phyloP scores from a whole-genome alignment of 2,888 invertebrate species.

The Cataglyphis cursor region DNA sequence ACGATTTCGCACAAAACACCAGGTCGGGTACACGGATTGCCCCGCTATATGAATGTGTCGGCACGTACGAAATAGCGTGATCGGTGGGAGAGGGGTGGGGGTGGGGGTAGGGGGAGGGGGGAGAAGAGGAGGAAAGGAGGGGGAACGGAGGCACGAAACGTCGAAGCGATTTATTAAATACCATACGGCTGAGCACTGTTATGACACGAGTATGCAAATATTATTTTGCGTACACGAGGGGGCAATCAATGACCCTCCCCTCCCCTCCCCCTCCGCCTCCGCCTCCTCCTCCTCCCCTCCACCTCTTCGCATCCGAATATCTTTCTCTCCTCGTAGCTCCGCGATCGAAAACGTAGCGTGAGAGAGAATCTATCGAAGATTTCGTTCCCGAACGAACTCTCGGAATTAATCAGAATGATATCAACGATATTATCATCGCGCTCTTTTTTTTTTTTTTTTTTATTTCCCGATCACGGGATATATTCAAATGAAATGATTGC shows the following conservation, averaged over 20 bases:
- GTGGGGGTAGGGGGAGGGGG: constrained; percentile 9
- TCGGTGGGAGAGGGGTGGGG: not conserved
- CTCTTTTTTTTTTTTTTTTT: not conserved
- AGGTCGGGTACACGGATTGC: constrained; percentile 37
- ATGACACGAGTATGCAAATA: constrained; percentile 72
- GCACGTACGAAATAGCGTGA: constrained; percentile 64
- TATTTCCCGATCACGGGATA: constrained; percentile 20
- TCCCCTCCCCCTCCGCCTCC: not conserved
- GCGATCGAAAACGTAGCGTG: constrained; percentile 29
- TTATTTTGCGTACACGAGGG: constrained; percentile 70
- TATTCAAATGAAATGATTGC: constrained; percentile 13
- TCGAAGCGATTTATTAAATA: constrained; percentile 73
- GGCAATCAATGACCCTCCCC: constrained; percentile 63
- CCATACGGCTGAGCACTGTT: constrained; percentile 66
- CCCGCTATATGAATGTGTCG: constrained; percentile 64
- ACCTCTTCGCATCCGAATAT: constrained; percentile 25
- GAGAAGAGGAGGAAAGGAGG: not conserved
- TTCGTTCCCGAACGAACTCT: constrained; percentile 6
- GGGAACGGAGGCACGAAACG: constrained; percentile 43
- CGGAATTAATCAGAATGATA: constrained; percentile 45
- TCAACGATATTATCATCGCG: not conserved
- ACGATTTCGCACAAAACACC: constrained; percentile 70
- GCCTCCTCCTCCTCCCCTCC: not conserved
- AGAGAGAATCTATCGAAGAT: constrained; percentile 4
- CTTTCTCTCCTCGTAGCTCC: constrained; percentile 37